Conservation (phyloP, 2,113 vertebrate genomes). For the Phalacrocorax pelagicus region DNA sequence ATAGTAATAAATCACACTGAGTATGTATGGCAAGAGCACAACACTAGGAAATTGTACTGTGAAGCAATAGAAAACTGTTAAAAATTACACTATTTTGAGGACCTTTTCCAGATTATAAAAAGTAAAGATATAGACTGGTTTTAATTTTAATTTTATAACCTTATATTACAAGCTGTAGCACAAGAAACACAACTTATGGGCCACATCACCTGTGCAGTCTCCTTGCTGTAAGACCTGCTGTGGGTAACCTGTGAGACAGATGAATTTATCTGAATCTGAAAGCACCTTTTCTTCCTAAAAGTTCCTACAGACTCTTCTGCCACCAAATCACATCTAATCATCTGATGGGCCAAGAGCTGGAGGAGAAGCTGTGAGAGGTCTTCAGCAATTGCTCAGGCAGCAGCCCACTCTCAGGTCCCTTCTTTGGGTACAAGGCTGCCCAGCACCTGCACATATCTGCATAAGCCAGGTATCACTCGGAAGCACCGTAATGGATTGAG, state of each 20-base stretch:
- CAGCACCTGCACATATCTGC: rapidly evolving
- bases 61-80: neutral
- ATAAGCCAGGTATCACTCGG: neutral
- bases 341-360: neutral
- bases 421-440: neutral
- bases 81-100: neutral
- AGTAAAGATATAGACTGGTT: neutral
- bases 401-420: rapidly evolving
- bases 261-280: neutral
- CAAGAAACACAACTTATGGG: neutral
- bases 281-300: neutral
- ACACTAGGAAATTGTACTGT: neutral
- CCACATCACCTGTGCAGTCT: neutral
- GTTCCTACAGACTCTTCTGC: neutral
- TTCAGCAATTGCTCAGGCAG: neutral
- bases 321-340: neutral
- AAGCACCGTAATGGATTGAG: rapidly evolving
- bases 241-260: neutral
- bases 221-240: neutral
- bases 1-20: neutral
- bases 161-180: neutral
- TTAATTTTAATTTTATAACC: neutral
- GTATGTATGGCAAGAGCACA: neutral
- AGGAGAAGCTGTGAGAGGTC: neutral
- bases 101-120: neutral